Percentiles rank a stretch among this genome's conserved stretches.
phyloP scores from a whole-genome alignment of 2,888 invertebrate species.

The Perizoma flavofasciatum region DNA sequence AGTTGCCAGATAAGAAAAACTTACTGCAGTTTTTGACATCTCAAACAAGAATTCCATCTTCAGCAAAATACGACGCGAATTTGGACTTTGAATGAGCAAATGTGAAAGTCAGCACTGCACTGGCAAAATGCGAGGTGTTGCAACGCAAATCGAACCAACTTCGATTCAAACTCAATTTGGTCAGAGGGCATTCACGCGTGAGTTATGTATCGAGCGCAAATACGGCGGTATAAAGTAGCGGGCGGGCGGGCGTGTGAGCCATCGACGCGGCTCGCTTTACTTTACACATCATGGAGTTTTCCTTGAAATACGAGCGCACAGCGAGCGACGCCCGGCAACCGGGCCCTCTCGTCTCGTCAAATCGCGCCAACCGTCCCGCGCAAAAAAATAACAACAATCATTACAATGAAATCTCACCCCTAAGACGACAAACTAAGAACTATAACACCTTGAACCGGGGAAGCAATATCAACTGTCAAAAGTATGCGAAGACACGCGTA shows the following conservation, averaged over 20 bases:
- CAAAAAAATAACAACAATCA: constrained; percentile 73
- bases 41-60: constrained; percentile 50
- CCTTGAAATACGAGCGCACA: constrained; percentile 71
- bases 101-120: constrained; percentile 66
- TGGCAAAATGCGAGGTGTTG: constrained; percentile 61
- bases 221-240: constrained; percentile 49
- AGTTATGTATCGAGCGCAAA: constrained; percentile 51
- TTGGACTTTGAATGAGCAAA: constrained; percentile 41
- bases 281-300: constrained; percentile 66
- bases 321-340: constrained; percentile 55
- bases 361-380: constrained; percentile 77
- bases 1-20: constrained; percentile 52
- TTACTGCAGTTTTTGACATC: constrained; percentile 48
- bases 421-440: constrained; percentile 61
- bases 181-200: constrained; percentile 55
- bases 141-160: constrained; percentile 38
- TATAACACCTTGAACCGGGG: constrained; percentile 61
- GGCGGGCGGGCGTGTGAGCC: constrained; percentile 50
- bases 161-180: constrained; percentile 34
- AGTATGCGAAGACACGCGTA: constrained; percentile 80
- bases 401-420: constrained; percentile 68
- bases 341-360: constrained; percentile 61
- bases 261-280: constrained; percentile 58
- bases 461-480: constrained; percentile 84
- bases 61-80: constrained; percentile 42